Evolutionary conservation across 2,113 vertebrate genomes (phyloP).

Genomic region (Clarias macrocephalus): DNA sequence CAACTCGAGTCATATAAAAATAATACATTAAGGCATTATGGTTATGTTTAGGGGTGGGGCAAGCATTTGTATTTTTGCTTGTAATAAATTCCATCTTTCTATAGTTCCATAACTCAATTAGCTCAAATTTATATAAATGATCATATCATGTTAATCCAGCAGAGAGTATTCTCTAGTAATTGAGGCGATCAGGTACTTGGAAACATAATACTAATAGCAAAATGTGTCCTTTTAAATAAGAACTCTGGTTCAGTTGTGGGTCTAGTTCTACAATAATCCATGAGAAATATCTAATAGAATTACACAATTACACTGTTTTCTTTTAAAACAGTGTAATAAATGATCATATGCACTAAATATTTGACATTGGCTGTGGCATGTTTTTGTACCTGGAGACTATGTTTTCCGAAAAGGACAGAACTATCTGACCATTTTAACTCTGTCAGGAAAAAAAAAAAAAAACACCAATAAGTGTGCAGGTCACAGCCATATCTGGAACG

Average conservation of each 20-base stretch:
- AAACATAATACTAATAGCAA: not conserved
- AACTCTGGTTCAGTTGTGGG: not conserved
- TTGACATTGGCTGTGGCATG: not conserved
- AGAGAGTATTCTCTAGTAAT: not conserved
- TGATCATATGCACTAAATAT: not conserved
- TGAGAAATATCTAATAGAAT: not conserved
- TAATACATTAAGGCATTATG: not conserved
- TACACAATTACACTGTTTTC: too few relatives aligned
- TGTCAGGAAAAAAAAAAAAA: not conserved
- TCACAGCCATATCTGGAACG: not conserved
- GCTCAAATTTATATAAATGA: not conserved
- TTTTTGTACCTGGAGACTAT: not conserved
- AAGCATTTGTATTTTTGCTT: not conserved
- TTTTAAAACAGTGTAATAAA: not conserved
- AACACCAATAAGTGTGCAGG: not conserved
- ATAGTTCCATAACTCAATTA: not conserved
- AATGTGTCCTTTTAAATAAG: not conserved
- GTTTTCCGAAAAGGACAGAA: not conserved
- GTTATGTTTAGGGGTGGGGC: not conserved
- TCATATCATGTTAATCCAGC: not conserved
- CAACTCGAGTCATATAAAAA: not conserved
- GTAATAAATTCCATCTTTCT: not conserved
- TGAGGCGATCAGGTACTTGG: not conserved
- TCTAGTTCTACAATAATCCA: not conserved
- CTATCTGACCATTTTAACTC: not conserved